phyloP scores from a whole-genome alignment of 30 jellyfish, hydroid and myxozoan genomes.

The Cassiopea xamachana region DNA sequence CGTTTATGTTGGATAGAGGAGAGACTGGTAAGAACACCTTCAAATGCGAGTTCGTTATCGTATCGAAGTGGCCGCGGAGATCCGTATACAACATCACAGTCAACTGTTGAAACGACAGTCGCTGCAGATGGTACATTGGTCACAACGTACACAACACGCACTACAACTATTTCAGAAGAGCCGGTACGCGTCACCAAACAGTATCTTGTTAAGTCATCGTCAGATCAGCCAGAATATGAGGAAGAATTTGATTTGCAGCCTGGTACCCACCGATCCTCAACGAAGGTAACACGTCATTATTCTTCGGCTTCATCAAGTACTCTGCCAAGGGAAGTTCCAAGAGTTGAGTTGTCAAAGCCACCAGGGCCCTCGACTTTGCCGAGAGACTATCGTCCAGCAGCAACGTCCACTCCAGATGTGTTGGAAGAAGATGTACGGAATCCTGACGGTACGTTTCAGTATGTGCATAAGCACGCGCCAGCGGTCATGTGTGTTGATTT shows the following conservation, averaged over 20 bases:
- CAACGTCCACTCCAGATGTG: slow-evolving; percentile 75
- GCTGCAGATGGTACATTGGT: slow-evolving; percentile 82
- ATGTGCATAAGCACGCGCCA: background rate
- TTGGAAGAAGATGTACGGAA: slow-evolving; percentile 72
- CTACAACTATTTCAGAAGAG: slow-evolving; percentile 83
- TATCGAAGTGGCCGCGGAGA: slow-evolving; percentile 74
- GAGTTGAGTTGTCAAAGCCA: slow-evolving; percentile 71
- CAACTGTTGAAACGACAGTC: slow-evolving; percentile 79
- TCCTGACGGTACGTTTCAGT: slow-evolving; percentile 70
- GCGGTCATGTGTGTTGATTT: too few relatives aligned
- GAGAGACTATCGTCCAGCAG: slow-evolving; percentile 71
- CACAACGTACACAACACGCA: slow-evolving; percentile 85
- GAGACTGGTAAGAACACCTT: slow-evolving; percentile 64
- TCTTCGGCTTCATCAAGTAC: slow-evolving; percentile 67
- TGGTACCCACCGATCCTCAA: slow-evolving; percentile 27
- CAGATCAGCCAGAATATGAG: slow-evolving; percentile 50
- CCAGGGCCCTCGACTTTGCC: slow-evolving; percentile 79
- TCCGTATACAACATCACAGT: slow-evolving; percentile 51
- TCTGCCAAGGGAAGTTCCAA: slow-evolving; percentile 70
- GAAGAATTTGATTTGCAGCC: slow-evolving; percentile 45
- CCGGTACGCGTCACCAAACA: slow-evolving; percentile 73
- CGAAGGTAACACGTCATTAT: slow-evolving; percentile 50
- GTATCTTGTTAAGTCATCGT: slow-evolving; percentile 58
- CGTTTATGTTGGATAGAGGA: slow-evolving; percentile 22
- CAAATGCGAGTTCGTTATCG: slow-evolving; percentile 78